Base-by-base conservation (phyloP, 2,888 invertebrate species). In the Sminthurinus aureus region DNA sequence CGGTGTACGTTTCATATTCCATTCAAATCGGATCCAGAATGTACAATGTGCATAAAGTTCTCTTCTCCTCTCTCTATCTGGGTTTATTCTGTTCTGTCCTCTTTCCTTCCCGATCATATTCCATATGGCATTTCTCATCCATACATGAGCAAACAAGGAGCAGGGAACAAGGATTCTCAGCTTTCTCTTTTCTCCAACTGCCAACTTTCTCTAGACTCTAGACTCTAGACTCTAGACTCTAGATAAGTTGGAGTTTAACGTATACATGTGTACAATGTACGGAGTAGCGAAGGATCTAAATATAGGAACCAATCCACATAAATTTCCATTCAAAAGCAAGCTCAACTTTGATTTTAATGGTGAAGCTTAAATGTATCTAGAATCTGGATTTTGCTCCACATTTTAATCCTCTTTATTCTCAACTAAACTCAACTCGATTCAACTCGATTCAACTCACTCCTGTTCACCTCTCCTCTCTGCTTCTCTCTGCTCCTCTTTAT, bases 351-450 rank as follows among this genome's bases (percentile, higher is more conserved):
- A 71, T 71, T 71, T 71, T 71, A 71, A 71, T 71, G 71, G 71
- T 24, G 26, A 22, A 52, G 52, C 76, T 76, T 76, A 58, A 58
- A 24, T 52, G 58, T 51, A 20, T 50, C 26, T 38, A 6, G 38
- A 38, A 20, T 50, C 26, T 38, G 38, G 38, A 38, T 38, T 38
- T 38, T 38, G n/a, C 51, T 50, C 52, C 20, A 58, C 20, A 76
- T 76, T 76, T 76, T 76, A 76, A 76, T 76, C 76, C 76, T 50
- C 76, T 76, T 76, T 76, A 76, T 76, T 75, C 38, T 38, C 38
- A 38, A 38, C 38, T 38, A 38, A 38, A 38, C 38, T 38, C n/a
- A 75, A 50, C 75, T 75, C 18, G 13, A 38, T 38, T 26, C 73
- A 11, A 22, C 26, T 73, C n/a, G n/a, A n/a, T n/a, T 74, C 18